Base-by-base conservation (phyloP, 2,113 vertebrate species). In the Scomber colias region DNA sequence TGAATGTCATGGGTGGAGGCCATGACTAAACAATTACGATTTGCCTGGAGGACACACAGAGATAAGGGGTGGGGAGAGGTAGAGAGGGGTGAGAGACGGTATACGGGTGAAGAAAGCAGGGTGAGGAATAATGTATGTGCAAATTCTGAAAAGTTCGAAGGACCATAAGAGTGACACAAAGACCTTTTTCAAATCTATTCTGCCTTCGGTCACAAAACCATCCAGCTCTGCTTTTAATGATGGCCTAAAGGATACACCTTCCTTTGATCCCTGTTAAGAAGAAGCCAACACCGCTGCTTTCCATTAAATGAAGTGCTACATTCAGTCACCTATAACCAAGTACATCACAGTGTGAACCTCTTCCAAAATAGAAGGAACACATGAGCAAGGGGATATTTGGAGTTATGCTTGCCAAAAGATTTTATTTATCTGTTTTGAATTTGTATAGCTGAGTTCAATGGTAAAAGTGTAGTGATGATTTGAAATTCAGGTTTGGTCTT, bases 1-100 rank as follows among this genome's bases (percentile, higher is more conserved):
- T 99, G 97, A 93, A 99, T 97, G 90, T 99, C 97, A 77, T 99
- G 98, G 79, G 97, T 98, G 0, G 98, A 99, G 82, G 98, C 98
- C 83, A 99, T 96, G 85, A 97, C 98, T 93, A 99, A 95, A 93
- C 98, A 99, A 90, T 99, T 99, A 57, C 97, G 96, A 92, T 99
- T 99, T 72, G 98, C 98, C 97, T 99, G 89, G 63, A 90, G 90
- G 91, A 76, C 21, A 81, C 35, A 87, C 16, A 54, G 14, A 70
- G 70, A 65, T 17, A 56, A 17, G 44, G 65, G 45, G 21, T 60
- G 54, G 53, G 64, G 35, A 54, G 77, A 31, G 3, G 9, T 15
- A 63, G 61, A 66, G 40, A 40, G 40, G 5, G 19, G 10, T 27
- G 17, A 54, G 55, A 50, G 40, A 51, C 54, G 55, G 13, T 50